A percentile compares a stretch with the other conserved stretches of the same genome.
phyloP scores from a whole-genome alignment of 2,888 invertebrate species.

The Conchocele bisecta region DNA sequence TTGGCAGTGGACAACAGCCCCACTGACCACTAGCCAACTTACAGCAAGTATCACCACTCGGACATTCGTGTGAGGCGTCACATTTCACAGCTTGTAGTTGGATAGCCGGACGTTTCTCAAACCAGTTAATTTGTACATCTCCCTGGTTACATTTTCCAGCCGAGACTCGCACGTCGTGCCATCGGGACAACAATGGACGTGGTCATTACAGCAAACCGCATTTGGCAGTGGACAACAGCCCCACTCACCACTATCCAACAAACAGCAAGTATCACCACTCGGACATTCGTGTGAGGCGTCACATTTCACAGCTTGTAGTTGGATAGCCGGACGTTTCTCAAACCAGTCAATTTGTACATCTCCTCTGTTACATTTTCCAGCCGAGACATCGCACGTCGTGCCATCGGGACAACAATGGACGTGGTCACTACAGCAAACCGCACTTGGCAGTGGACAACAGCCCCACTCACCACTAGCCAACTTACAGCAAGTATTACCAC shows the following conservation, averaged over 20 bases:
- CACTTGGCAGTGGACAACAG: slow-evolving; percentile 66
- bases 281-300: slow-evolving; percentile 57
- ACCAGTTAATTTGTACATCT: slow-evolving; percentile 25
- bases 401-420: slow-evolving; percentile 72
- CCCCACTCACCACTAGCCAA: slow-evolving; percentile 68
- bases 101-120: slow-evolving; percentile 40
- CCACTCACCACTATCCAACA: slow-evolving; percentile 61
- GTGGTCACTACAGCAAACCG: no score
- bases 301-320: no score
- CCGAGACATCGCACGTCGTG: slow-evolving; percentile 62
- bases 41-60: slow-evolving; percentile 67
- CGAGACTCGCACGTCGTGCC: no score
- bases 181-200: no score
- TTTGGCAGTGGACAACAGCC: slow-evolving; percentile 77
- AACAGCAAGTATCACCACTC: slow-evolving; percentile 73
- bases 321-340: slow-evolving; percentile 41
- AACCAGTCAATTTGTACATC: no score
- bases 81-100: no score
- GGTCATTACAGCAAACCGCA: no score
- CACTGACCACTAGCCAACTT: slow-evolving; percentile 39
- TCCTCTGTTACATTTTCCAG: slow-evolving; percentile 57
- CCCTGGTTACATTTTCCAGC: slow-evolving; percentile 61
- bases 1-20: slow-evolving; percentile 66
- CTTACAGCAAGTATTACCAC: no score
- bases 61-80: no score